Base-by-base conservation (phyloP, 2,797 vertebrate genomes). In the Crocodylus rhombifer region DNA sequence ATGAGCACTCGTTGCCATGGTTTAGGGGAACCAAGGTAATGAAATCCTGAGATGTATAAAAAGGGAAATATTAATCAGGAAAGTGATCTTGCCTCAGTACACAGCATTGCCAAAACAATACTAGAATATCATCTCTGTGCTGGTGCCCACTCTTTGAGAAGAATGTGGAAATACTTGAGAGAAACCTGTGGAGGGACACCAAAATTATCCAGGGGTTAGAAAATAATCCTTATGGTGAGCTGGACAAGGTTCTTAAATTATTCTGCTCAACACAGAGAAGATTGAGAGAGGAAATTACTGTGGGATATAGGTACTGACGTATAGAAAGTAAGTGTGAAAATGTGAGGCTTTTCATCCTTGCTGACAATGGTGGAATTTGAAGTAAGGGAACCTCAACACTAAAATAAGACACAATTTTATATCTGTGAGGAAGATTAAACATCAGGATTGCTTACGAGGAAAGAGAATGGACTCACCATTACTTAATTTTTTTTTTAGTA, bases 241-340 rank as follows among this genome's bases (percentile, higher is more conserved):
- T 42, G 1, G 0, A 0, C 33, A 81, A 81, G 20, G 9, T 57
- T 6, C 17, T 77, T 21, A 25, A 7, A 42, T 88, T 17, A 25
- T 85, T 77, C 36, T 76, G 28, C 12, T 62, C 17, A 1, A 23
- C 11, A 65, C 79, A 33, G 62, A n/a, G 14, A 77, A 9, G 10
- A 83, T 13, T 7, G 15, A n/a, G 30, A 58, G 69, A 80, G 42
- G 42, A 42, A 42, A 42, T 42, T 42, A 9, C 42, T 42, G 42
- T 42, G 42, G 42, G 42, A 42, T 42, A 42, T 42, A 42, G 42
- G 42, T 42, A 42, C 5, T 42, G 42, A 42, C 42, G 8, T 42
- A 42, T 42, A 42, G 42, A 42, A 42, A 42, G 42, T 42, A 42
- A 10, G 42, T 42, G 42, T 42, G 42, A 42, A 42, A 42, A 42